Evolutionary conservation across 64 coral and sea anemone species (phyloP).

Genomic region (Montipora sp.): DNA sequence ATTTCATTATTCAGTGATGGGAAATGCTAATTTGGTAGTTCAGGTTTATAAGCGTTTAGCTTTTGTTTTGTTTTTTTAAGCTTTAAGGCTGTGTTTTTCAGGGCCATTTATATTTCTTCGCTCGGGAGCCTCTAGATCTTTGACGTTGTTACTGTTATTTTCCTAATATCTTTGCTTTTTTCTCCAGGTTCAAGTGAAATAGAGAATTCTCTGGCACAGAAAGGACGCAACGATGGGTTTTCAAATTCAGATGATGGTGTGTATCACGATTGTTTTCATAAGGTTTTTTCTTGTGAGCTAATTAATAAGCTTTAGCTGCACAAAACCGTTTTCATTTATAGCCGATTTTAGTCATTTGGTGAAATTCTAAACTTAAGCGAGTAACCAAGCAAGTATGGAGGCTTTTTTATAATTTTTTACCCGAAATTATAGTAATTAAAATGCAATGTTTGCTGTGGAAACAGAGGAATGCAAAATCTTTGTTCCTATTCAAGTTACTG

Average conservation of each 20-base stretch:
- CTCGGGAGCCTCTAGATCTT: background rate
- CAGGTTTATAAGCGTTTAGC: background rate
- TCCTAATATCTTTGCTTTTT: background rate
- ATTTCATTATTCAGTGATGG: background rate
- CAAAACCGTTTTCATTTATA: too few relatives aligned
- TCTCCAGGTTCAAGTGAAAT: conserved; percentile 21
- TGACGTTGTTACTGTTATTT: too few relatives aligned
- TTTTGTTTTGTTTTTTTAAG: background rate
- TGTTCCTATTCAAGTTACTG: too few relatives aligned
- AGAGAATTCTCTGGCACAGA: conserved; percentile 13
- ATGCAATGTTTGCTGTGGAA: background rate
- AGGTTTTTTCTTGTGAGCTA: too few relatives aligned
- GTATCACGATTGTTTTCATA: too few relatives aligned
- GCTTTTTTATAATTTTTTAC: too few relatives aligned
- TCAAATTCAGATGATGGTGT: background rate
- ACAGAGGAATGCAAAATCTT: conserved; percentile 26
- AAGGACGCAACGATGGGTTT: conserved; percentile 3
- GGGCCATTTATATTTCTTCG: background rate
- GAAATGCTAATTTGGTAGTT: background rate
- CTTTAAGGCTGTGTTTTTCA: background rate
- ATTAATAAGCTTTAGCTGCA: too few relatives aligned
- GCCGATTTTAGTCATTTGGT: too few relatives aligned
- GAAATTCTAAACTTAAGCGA: too few relatives aligned
- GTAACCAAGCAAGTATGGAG: too few relatives aligned
- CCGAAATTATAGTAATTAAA: background rate